Conservation (phyloP, 2,888 invertebrate species). For the Tetragonisca angustula region DNA sequence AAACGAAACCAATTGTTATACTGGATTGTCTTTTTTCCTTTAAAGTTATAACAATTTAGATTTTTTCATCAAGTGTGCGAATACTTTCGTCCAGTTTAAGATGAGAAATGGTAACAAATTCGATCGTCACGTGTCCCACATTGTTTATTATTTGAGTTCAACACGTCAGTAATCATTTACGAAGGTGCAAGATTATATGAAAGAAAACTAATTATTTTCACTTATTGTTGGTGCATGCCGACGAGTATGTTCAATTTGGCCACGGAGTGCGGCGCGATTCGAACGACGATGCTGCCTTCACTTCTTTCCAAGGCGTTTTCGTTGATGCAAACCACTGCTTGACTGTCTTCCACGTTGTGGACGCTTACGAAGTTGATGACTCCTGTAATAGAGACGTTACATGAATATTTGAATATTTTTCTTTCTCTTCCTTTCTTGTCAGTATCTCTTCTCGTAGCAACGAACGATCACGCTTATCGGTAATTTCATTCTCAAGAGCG, state of each 20-base stretch:
- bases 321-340: neutral
- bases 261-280: neutral
- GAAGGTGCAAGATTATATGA: neutral
- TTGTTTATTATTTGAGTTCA: neutral
- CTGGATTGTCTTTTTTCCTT: no score
- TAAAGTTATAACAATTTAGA: no score
- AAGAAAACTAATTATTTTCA: neutral
- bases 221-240: neutral
- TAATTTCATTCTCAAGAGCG: neutral
- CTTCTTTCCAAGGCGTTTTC: neutral
- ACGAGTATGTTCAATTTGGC: neutral
- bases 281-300: neutral
- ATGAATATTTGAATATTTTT: neutral
- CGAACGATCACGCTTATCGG: neutral
- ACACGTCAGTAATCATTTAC: neutral
- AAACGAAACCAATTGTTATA: no score
- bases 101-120: no score
- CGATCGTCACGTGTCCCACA: neutral
- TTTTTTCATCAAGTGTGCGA: no score
- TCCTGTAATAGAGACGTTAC: neutral
- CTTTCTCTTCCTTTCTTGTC: no score
- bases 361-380: neutral
- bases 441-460: neutral
- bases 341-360: neutral
- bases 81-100: no score